phyloP scores from a whole-genome alignment of 2,113 vertebrate species.

The human (Homo sapiens) region DNA sequence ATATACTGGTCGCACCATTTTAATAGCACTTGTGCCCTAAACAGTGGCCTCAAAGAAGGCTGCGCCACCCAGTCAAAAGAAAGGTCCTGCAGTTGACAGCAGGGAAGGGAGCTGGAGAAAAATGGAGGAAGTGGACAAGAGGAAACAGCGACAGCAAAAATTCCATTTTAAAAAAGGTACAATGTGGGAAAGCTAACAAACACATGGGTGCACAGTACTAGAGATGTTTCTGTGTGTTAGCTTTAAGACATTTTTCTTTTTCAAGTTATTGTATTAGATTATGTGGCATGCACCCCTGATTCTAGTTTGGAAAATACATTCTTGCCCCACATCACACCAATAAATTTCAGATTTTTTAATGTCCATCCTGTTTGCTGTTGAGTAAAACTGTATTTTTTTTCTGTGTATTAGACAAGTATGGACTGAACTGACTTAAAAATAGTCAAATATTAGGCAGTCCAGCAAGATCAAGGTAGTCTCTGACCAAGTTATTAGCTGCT shows the following conservation, averaged over 20 bases:
- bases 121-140: conserved; percentile 83
- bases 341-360: conserved; percentile 64
- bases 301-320: conserved; percentile 61
- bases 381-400: conserved; percentile 39
- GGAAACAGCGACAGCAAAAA: conserved; percentile 72
- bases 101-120: conserved; percentile 82
- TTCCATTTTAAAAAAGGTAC: conserved; percentile 74
- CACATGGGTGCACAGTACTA: conserved; percentile 76
- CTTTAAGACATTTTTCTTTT: conserved; percentile 65
- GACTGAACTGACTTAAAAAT: conserved; percentile 54
- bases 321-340: conserved; percentile 69
- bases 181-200: conserved; percentile 78
- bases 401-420: conserved; percentile 29
- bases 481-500: background rate
- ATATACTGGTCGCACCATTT: conserved; percentile 77
- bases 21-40: conserved; percentile 75
- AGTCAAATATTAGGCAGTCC: conserved; percentile 5
- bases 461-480: conserved; percentile 29
- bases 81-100: conserved; percentile 77
- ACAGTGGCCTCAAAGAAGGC: conserved; percentile 74
- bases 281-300: conserved; percentile 76
- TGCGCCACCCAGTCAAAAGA: conserved; percentile 68
- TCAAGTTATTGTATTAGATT: conserved; percentile 59
- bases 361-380: conserved; percentile 59
- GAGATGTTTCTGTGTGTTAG: conserved; percentile 69